phyloP scores from a whole-genome alignment of 2,797 vertebrate genomes.

The Microctenopoma stevenorrisi region DNA sequence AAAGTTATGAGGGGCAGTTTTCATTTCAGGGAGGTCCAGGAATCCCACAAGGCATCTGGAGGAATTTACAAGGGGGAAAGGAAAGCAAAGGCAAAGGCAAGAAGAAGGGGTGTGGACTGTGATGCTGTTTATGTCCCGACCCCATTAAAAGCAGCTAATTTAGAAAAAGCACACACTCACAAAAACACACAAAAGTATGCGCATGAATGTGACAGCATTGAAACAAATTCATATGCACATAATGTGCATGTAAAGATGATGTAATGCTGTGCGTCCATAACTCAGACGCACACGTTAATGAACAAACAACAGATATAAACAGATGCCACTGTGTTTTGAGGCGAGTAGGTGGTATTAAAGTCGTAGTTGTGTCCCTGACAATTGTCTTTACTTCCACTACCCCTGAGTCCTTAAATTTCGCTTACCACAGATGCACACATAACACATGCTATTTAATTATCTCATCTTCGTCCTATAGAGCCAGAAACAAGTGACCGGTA shows the following conservation, averaged over 20 bases:
- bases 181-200: conserved; percentile 29
- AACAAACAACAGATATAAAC: conserved; percentile 35
- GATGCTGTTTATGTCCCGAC: conserved; percentile 67
- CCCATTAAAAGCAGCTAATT: conserved; percentile 74
- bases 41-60: conserved; percentile 82
- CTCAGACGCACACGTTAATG: conserved; percentile 15
- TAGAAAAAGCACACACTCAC: conserved; percentile 49
- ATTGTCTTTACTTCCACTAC: conserved; percentile 4
- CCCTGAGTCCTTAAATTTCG: not conserved
- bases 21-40: conserved; percentile 85
- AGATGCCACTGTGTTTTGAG: conserved; percentile 70
- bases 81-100: conserved; percentile 42
- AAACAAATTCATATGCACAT: conserved; percentile 43
- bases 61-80: conserved; percentile 80
- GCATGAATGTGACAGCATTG: conserved; percentile 36
- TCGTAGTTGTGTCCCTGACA: conserved; percentile 3
- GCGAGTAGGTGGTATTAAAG: conserved; percentile 81
- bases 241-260: conserved; percentile 39
- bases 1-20: conserved; percentile 81
- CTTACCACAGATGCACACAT: not conserved
- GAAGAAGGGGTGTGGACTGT: conserved; percentile 23
- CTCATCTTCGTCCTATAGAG: conserved; percentile 44
- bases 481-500: conserved; percentile 49
- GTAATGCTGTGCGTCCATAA: conserved; percentile 38
- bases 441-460: conserved; percentile 39